These are phyloP conservation scores for Notodonta dromedarius DNA, from an alignment of 2,888 invertebrate species.

Conservation along the genomic window DNA sequence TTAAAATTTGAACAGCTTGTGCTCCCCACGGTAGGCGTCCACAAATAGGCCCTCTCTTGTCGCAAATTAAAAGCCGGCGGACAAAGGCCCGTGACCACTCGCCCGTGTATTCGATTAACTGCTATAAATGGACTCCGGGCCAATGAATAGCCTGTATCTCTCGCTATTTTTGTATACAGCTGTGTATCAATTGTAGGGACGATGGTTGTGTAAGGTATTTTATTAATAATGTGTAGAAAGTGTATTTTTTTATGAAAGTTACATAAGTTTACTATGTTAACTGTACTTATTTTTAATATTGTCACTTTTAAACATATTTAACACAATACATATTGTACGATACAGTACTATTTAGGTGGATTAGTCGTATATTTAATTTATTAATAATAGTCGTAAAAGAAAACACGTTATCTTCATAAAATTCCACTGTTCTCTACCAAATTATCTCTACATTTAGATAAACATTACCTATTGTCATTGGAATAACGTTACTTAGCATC, in stretches of 20 bases:
- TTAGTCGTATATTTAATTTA: too few species aligned
- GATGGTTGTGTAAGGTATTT: not conserved
- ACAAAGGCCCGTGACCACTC: slow-evolving; percentile 39
- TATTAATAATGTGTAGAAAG: not conserved
- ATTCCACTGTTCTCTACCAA: too few species aligned
- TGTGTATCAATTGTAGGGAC: not conserved
- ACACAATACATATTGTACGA: too few species aligned
- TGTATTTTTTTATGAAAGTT: too few species aligned
- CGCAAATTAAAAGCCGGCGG: slow-evolving; percentile 42
- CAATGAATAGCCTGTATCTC: slow-evolving; percentile 28
- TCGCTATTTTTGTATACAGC: slow-evolving; percentile 27
- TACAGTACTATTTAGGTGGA: too few species aligned
- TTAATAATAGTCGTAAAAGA: too few species aligned
- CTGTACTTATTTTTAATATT: too few species aligned
- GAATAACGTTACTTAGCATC: not conserved
- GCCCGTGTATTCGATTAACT: slow-evolving; percentile 48
- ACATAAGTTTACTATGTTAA: too few species aligned
- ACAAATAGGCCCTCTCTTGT: slow-evolving; percentile 20
- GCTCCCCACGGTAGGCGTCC: slow-evolving; percentile 21
- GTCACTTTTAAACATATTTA: too few species aligned
- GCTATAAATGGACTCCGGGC: slow-evolving; percentile 33
- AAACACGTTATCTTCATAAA: too few species aligned
- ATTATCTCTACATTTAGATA: too few species aligned
- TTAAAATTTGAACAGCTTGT: slow-evolving; percentile 15
- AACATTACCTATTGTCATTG: not conserved